Percentiles rank a stretch among this genome's conserved stretches.
phyloP scores from a whole-genome alignment of 2,797 vertebrate species.

The Enoplosus armatus region DNA sequence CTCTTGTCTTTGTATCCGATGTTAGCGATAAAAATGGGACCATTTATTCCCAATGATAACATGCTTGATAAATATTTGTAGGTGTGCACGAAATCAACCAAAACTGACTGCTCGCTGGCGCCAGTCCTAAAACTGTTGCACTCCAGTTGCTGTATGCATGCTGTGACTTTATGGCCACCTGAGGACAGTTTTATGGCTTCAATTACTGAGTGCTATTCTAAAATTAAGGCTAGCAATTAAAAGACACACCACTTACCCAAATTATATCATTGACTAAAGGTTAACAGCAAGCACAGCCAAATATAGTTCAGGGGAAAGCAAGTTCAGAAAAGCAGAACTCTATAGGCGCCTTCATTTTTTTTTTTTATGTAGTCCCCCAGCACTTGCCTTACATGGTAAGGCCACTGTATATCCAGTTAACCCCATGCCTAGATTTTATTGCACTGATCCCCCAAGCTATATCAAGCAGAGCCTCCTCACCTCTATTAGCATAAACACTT shows the following conservation, averaged over 20 bases:
- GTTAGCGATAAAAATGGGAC: neutral
- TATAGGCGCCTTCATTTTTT: slow-evolving; percentile 21
- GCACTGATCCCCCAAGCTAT: slow-evolving; percentile 67
- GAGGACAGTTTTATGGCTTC: slow-evolving; percentile 68
- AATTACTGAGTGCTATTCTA: slow-evolving; percentile 74
- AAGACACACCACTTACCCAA: slow-evolving; percentile 71
- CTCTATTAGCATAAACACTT: slow-evolving; percentile 68
- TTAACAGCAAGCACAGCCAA: slow-evolving; percentile 65
- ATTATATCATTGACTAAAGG: slow-evolving; percentile 77
- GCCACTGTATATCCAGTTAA: slow-evolving; percentile 65
- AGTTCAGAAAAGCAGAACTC: slow-evolving; percentile 56
- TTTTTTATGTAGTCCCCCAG: slow-evolving; percentile 48
- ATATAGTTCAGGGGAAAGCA: slow-evolving; percentile 63
- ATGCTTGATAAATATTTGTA: slow-evolving; percentile 8
- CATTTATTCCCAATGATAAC: neutral
- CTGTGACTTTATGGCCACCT: slow-evolving; percentile 56
- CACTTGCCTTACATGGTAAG: slow-evolving; percentile 58
- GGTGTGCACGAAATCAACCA: slow-evolving; percentile 3
- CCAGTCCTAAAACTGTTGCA: slow-evolving; percentile 29
- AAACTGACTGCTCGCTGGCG: slow-evolving; percentile 12
- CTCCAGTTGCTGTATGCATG: slow-evolving; percentile 29
- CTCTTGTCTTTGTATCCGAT: neutral
- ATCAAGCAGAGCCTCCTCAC: slow-evolving; percentile 62
- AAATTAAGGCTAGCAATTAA: slow-evolving; percentile 79
- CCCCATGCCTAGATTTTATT: slow-evolving; percentile 57